phyloP scores from a whole-genome alignment of 2,797 vertebrate species.

The Lutra lutra region DNA sequence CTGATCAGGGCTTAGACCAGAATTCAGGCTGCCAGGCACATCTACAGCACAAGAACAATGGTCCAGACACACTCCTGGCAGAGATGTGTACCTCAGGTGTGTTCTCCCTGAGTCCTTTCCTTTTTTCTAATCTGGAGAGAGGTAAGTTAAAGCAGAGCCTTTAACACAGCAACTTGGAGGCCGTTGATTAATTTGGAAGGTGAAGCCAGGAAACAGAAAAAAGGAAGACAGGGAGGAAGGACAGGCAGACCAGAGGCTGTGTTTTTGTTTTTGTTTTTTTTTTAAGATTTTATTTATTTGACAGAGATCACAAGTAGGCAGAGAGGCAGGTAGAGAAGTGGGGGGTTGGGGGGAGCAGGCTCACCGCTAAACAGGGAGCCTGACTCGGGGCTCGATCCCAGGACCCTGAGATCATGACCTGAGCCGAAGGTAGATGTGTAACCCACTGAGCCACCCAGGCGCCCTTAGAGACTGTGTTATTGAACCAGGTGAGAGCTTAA shows the following conservation, averaged over 20 bases:
- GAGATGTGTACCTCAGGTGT: neutral
- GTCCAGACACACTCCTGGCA: neutral
- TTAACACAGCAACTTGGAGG: neutral
- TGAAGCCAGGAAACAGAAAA: neutral
- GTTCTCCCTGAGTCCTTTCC: neutral
- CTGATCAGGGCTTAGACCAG: neutral
- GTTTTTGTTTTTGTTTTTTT: too few relatives aligned
- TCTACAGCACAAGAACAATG: neutral
- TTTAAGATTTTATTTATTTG: too few relatives aligned
- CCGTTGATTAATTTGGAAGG: neutral
- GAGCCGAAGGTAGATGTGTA: too few relatives aligned
- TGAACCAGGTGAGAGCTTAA: neutral
- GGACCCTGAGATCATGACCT: too few relatives aligned
- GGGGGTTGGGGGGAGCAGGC: too few relatives aligned
- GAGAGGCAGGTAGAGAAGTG: too few relatives aligned
- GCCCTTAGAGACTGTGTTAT: neutral
- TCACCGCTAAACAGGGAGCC: too few relatives aligned
- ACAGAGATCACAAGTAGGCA: too few relatives aligned
- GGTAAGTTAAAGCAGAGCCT: neutral
- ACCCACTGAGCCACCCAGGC: too few relatives aligned
- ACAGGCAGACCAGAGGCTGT: rapidly evolving
- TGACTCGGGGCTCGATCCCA: too few relatives aligned
- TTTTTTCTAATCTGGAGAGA: neutral
- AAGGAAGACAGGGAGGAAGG: neutral
- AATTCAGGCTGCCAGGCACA: neutral